Evolutionary conservation across 2,113 vertebrate genomes (phyloP).

Genomic region (Ciconia maguari): DNA sequence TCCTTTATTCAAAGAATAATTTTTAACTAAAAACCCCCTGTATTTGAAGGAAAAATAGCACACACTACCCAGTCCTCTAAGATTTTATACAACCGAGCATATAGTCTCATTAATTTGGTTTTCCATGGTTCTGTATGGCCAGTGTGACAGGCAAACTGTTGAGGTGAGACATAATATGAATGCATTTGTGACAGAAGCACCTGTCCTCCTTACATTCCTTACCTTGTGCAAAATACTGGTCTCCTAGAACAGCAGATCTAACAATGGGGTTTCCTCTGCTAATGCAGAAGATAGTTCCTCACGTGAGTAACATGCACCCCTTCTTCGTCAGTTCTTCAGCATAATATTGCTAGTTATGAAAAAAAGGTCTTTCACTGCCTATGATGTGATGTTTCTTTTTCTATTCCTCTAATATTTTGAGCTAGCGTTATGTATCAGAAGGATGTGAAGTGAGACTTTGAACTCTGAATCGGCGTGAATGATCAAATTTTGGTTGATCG

Average conservation of each 20-base stretch:
- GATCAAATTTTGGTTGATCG: neutral
- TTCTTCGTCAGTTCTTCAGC: neutral
- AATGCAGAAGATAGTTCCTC: neutral
- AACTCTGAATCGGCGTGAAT: neutral
- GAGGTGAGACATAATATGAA: neutral
- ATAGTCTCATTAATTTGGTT: neutral
- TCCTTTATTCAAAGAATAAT: neutral
- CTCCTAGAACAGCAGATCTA: neutral
- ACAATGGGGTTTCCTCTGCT: neutral
- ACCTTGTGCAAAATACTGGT: neutral
- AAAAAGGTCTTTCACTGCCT: neutral
- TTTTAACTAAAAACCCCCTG: neutral
- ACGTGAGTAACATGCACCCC: neutral
- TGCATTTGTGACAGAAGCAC: neutral
- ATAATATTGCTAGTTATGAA: neutral
- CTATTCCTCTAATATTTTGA: neutral
- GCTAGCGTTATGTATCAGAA: neutral
- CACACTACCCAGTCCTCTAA: neutral
- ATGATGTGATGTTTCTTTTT: neutral
- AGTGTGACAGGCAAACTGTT: neutral
- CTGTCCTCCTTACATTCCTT: neutral
- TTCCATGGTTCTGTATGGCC: neutral
- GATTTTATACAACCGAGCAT: neutral
- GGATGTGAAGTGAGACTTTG: neutral
- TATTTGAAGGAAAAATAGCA: neutral